These are phyloP conservation scores for Cyprinodon tularosa DNA, from an alignment of 2,113 vertebrate species.

Conservation along the genomic window DNA sequence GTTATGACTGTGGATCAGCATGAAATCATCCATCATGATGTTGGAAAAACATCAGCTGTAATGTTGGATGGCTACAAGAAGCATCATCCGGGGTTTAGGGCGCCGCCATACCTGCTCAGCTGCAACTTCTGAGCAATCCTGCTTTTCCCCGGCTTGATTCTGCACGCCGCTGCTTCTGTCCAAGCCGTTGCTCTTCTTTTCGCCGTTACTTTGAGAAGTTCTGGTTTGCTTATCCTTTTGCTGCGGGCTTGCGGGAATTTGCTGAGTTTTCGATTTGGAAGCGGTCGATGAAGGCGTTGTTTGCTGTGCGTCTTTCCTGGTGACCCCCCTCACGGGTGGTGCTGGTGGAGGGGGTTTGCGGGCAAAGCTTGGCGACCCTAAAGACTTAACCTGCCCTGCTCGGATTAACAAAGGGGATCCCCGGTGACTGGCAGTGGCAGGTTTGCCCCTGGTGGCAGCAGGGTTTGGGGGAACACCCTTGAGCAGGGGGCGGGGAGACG, in stretches of 20 bases:
- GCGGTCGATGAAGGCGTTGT: conserved; percentile 1
- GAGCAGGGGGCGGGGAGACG: conserved; percentile 57
- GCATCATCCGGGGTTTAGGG: not conserved
- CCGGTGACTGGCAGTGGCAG: conserved; percentile 55
- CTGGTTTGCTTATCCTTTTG: conserved; percentile 38
- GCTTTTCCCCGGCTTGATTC: conserved; percentile 54
- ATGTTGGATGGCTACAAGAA: not conserved
- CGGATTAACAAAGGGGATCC: conserved; percentile 76
- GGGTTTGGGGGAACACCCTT: conserved; percentile 61
- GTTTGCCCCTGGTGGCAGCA: conserved; percentile 62
- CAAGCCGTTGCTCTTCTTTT: conserved; percentile 33
- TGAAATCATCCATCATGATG: not conserved
- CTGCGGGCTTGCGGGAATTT: conserved; percentile 1
- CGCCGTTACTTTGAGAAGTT: conserved; percentile 28
- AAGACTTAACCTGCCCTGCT: conserved; percentile 66
- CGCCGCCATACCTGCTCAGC: conserved; percentile 67
- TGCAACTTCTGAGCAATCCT: conserved; percentile 47
- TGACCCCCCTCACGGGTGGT: conserved; percentile 80
- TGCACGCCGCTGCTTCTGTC: conserved; percentile 47
- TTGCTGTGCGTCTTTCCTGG: conserved; percentile 72
- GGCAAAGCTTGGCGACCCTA: conserved; percentile 74
- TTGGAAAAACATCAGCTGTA: not conserved
- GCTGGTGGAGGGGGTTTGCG: conserved; percentile 82
- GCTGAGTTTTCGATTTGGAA: conserved; percentile 40
- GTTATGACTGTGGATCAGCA: not conserved